Evolutionary conservation across 2,113 vertebrate genomes (phyloP).

Genomic region (Columbina picui): DNA sequence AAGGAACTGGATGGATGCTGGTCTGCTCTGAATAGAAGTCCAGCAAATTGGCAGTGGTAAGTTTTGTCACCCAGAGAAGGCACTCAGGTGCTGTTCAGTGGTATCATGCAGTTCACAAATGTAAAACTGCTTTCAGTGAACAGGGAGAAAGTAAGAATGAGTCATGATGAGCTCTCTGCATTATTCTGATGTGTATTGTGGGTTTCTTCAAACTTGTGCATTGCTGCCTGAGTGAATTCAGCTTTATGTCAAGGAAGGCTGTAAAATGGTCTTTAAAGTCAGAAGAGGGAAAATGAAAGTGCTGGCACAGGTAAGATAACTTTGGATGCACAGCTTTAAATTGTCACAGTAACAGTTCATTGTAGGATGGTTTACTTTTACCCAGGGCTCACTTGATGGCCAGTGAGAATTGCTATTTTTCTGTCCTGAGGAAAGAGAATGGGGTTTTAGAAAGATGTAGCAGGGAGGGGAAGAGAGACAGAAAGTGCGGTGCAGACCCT

Average conservation of each 20-base stretch:
- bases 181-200: constrained; percentile 52
- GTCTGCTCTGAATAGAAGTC: not conserved
- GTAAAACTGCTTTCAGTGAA: constrained; percentile 49
- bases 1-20: not conserved
- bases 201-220: constrained; percentile 32
- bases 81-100: not conserved
- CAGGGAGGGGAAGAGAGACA: not conserved
- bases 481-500: too few species aligned
- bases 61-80: constrained; percentile 30
- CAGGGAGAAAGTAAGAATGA: constrained; percentile 32
- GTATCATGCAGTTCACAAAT: constrained; percentile 20
- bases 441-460: not conserved
- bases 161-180: constrained; percentile 53
- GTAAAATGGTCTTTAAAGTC: constrained; percentile 5
- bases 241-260: constrained; percentile 14
- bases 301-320: not conserved
- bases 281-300: constrained; percentile 7
- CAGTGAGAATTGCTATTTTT: not conserved
- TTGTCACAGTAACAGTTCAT: not conserved
- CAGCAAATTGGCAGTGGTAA: not conserved
- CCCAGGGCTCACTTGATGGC: not conserved
- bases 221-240: constrained; percentile 39
- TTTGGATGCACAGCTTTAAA: not conserved
- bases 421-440: not conserved
- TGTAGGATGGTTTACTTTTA: not conserved